Percentiles rank a stretch among this genome's conserved stretches.
phyloP scores from a whole-genome alignment of 2,888 invertebrate species.

The Eristalinus aeneus region DNA sequence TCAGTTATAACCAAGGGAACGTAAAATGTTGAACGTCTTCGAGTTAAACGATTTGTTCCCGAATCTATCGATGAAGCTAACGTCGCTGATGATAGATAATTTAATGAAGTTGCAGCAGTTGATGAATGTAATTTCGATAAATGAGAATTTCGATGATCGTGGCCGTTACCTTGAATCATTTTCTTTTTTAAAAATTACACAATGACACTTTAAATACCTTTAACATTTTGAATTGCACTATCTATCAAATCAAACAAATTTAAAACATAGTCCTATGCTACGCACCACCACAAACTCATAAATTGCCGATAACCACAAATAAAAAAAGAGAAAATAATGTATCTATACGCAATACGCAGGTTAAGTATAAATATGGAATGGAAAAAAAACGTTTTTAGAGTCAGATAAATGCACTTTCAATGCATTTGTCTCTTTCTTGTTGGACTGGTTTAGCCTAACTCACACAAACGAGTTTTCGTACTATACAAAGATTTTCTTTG shows the following conservation, averaged over 20 bases:
- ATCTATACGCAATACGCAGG: conserved; percentile 34
- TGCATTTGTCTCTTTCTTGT: conserved; percentile 68
- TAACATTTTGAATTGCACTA: conserved; percentile 57
- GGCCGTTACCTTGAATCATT: conserved; percentile 76
- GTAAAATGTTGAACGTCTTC: conserved; percentile 88
- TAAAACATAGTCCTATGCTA: too few relatives aligned
- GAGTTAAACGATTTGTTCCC: conserved; percentile 81
- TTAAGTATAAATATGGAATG: conserved; percentile 6
- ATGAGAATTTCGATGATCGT: conserved; percentile 70
- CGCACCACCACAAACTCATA: too few relatives aligned
- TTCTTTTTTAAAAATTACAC: conserved; percentile 47
- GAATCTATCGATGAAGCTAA: conserved; percentile 72
- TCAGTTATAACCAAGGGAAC: conserved; percentile 83
- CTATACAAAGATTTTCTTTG: conserved; percentile 48
- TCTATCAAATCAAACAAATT: too few relatives aligned
- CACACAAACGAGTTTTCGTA: conserved; percentile 29
- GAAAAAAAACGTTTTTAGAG: conserved; percentile 45
- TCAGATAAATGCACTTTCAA: conserved; percentile 59
- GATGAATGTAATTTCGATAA: conserved; percentile 59
- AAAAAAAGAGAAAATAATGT: conserved; percentile 19
- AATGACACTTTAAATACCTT: conserved; percentile 20
- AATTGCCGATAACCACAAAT: background rate
- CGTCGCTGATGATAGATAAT: conserved; percentile 49
- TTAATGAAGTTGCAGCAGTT: conserved; percentile 46
- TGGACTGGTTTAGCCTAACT: conserved; percentile 57